A percentile compares a stretch with the other conserved stretches of the same genome.
Evolutionary conservation across 2,888 invertebrate species (phyloP).

Genomic region (Cheilosia vernalis): DNA sequence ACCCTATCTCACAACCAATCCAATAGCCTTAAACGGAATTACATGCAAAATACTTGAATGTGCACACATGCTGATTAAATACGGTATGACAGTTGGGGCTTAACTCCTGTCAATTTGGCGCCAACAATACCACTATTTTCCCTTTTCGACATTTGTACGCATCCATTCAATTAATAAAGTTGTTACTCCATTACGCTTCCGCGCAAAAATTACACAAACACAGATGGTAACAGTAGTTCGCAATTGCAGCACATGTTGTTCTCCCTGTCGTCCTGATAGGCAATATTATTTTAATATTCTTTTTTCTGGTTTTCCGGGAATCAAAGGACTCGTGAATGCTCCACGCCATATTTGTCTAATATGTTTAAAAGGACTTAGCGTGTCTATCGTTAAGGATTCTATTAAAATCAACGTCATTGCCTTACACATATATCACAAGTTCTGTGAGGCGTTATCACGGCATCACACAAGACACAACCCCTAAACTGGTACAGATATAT

Average conservation of each 20-base stretch:
- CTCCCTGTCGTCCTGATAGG: constrained; percentile 5
- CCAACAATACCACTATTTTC: constrained; percentile 35
- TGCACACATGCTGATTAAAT: constrained; percentile 42
- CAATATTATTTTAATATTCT: not conserved
- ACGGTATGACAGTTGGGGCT: constrained; percentile 35
- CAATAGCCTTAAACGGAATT: constrained; percentile 30
- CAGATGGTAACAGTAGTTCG: not conserved
- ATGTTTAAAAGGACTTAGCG: constrained; percentile 13
- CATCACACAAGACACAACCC: constrained; percentile 31
- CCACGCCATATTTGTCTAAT: constrained; percentile 35
- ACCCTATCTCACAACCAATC: not conserved
- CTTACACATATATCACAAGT: constrained; percentile 12
- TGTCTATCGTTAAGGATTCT: constrained; percentile 38
- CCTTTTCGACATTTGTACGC: constrained; percentile 7
- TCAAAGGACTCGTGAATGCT: constrained; percentile 16
- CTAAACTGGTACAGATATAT: not conserved
- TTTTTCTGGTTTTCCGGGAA: not conserved
- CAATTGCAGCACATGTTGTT: constrained; percentile 28
- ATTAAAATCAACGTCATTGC: constrained; percentile 51
- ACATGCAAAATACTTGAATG: constrained; percentile 42
- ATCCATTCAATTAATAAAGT: constrained; percentile 53
- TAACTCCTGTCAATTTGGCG: constrained; percentile 63
- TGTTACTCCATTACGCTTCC: constrained; percentile 4
- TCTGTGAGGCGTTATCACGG: constrained; percentile 29
- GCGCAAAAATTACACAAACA: not conserved